A percentile compares a stretch with the other conserved stretches of the same genome.
These are phyloP conservation scores for Pseudachorutes palmiensis DNA, from an alignment of 1,140 invertebrate genomes.

Conservation along the genomic window DNA sequence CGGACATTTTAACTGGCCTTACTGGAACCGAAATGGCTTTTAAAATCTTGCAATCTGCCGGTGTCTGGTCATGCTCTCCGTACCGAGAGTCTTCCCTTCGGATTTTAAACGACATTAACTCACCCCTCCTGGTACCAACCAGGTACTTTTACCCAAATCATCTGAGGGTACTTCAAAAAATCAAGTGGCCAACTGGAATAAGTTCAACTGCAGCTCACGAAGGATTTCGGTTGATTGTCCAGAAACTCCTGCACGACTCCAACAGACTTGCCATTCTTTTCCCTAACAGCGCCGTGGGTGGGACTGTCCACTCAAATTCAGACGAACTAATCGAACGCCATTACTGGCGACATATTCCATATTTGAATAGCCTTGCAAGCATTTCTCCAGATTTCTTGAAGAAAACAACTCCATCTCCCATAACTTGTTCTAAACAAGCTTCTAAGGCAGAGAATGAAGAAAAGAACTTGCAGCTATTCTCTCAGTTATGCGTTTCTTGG, in stretches of 20 bases:
- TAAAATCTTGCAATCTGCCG: constrained; percentile 20
- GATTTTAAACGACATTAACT: constrained; percentile 16
- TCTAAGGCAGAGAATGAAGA: too few species aligned
- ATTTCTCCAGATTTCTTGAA: too few species aligned
- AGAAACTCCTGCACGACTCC: constrained; percentile 20
- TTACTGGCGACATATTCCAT: constrained; percentile 14
- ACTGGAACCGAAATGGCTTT: constrained; percentile 28
- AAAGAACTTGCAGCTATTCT: too few species aligned
- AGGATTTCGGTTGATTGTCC: constrained; percentile 17
- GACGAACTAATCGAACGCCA: background rate
- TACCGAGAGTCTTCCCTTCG: constrained; percentile 9
- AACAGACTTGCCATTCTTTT: constrained; percentile 12
- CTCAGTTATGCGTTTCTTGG: too few species aligned
- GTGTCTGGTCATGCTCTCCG: constrained; percentile 21
- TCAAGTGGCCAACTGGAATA: constrained; percentile 13
- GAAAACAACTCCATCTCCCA: too few species aligned
- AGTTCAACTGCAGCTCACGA: constrained; percentile 12
- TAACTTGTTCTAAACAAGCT: too few species aligned
- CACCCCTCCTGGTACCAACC: constrained; percentile 12
- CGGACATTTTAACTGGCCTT: constrained; percentile 25
- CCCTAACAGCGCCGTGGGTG: background rate
- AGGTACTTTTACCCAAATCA: constrained; percentile 16
- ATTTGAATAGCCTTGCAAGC: too few species aligned
- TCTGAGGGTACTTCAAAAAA: constrained; percentile 14
- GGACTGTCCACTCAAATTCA: too few species aligned